These are phyloP conservation scores for Allophyes oxyacanthae DNA, from an alignment of 2,888 invertebrate species.

Conservation along the genomic window DNA sequence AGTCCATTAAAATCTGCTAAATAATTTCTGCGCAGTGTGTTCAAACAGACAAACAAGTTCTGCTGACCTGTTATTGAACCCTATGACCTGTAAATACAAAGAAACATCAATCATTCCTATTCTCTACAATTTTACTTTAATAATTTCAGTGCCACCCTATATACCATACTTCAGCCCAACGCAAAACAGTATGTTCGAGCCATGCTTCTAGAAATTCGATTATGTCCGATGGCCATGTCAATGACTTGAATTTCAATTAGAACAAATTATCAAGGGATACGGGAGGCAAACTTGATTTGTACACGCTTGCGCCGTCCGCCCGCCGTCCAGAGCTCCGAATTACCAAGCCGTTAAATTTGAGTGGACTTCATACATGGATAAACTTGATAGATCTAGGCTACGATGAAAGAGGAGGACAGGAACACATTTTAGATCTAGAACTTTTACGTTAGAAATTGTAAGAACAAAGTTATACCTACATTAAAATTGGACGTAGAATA, in stretches of 20 bases:
- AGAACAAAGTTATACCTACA: too few relatives aligned
- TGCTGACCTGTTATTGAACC: too few relatives aligned
- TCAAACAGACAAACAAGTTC: too few relatives aligned
- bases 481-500: too few relatives aligned
- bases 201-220: conserved; percentile 84
- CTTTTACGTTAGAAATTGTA: too few relatives aligned
- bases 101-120: too few relatives aligned
- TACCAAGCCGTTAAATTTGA: conserved; percentile 46
- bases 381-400: conserved; percentile 9
- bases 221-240: conserved; percentile 89
- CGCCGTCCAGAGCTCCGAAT: conserved; percentile 30
- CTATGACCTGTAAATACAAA: too few relatives aligned
- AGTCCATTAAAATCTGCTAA: too few relatives aligned
- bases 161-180: conserved; percentile 1
- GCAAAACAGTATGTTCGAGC: conserved; percentile 7
- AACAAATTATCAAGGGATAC: conserved; percentile 89
- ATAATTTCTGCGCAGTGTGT: too few relatives aligned
- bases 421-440: too few relatives aligned
- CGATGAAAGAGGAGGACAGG: background rate
- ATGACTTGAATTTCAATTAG: conserved; percentile 93
- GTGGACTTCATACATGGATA: conserved; percentile 33
- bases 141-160: background rate
- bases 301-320: conserved; percentile 70
- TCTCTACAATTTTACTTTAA: background rate
- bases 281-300: conserved; percentile 85